Conservation (phyloP, 1,140 invertebrate species). For the Drosophila funebris region DNA sequence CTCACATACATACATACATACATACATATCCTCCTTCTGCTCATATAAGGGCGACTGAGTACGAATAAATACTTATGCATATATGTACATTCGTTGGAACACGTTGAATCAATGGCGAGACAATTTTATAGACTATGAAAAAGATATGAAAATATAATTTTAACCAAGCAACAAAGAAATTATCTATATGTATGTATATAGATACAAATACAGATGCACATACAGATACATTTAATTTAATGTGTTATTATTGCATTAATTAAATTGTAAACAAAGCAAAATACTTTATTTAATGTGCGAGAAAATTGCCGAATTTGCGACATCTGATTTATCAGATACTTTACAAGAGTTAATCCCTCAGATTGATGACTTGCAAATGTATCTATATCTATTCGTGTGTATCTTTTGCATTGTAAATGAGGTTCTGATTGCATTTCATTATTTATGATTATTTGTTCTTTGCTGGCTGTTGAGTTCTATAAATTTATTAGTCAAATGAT, state of each 20-base stretch:
- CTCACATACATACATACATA: slow-evolving; percentile 12
- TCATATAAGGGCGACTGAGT: not conserved
- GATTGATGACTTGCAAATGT: slow-evolving; percentile 33
- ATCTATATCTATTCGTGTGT: not conserved
- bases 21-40: not conserved
- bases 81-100: slow-evolving; percentile 7
- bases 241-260: slow-evolving; percentile 31
- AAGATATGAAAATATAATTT: slow-evolving; percentile 59
- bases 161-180: slow-evolving; percentile 64
- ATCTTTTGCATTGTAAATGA: not conserved
- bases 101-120: slow-evolving; percentile 69
- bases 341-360: slow-evolving; percentile 2
- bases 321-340: slow-evolving; percentile 9
- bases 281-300: slow-evolving; percentile 52
- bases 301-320: slow-evolving; percentile 45
- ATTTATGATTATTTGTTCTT: not conserved
- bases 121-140: slow-evolving; percentile 75
- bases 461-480: not conserved
- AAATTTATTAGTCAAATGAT: not conserved
- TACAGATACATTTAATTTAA: slow-evolving; percentile 29
- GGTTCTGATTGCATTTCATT: not conserved
- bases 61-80: slow-evolving; percentile 31
- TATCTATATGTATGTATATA: slow-evolving; percentile 35
- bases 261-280: slow-evolving; percentile 32
- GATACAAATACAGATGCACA: slow-evolving; percentile 19